Conservation (phyloP, 1,140 invertebrate species). For the Drosophila sucinea region DNA sequence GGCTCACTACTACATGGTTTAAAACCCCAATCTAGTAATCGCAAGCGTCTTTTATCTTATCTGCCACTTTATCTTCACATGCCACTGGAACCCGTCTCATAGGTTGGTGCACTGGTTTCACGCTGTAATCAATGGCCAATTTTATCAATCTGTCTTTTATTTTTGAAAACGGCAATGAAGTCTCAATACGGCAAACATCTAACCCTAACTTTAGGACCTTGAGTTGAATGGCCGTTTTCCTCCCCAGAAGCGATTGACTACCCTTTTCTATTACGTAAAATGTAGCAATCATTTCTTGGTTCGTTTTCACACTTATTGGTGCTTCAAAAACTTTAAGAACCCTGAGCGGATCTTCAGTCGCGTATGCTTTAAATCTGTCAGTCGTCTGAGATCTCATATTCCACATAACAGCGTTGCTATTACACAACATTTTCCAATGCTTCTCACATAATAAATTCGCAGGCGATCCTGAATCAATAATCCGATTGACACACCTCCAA, state of each 20-base stretch:
- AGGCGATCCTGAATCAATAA: too few relatives aligned
- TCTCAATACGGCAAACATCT: background rate
- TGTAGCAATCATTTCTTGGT: background rate
- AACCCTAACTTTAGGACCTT: background rate
- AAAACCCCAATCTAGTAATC: too few relatives aligned
- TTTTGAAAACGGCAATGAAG: slow-evolving; percentile 23
- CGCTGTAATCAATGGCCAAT: slow-evolving; percentile 19
- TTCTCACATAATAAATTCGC: too few relatives aligned
- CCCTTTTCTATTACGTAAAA: slow-evolving; percentile 1
- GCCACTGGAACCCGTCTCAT: slow-evolving; percentile 24
- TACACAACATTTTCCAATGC: too few relatives aligned
- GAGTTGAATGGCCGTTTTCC: background rate
- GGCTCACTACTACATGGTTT: too few relatives aligned
- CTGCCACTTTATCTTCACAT: slow-evolving; percentile 24
- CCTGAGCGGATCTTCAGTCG: background rate
- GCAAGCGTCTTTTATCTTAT: slow-evolving; percentile 20
- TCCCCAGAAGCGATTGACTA: background rate
- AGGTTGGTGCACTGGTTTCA: slow-evolving; percentile 20
- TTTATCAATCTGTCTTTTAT: slow-evolving; percentile 14
- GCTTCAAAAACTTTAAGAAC: slow-evolving; percentile 1
- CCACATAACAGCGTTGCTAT: too few relatives aligned
- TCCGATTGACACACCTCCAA: too few relatives aligned
- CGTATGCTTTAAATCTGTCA: background rate
- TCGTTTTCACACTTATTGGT: background rate
- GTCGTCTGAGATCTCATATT: background rate